phyloP scores from a whole-genome alignment of 2,888 invertebrate species.

The Dynastes maya region DNA sequence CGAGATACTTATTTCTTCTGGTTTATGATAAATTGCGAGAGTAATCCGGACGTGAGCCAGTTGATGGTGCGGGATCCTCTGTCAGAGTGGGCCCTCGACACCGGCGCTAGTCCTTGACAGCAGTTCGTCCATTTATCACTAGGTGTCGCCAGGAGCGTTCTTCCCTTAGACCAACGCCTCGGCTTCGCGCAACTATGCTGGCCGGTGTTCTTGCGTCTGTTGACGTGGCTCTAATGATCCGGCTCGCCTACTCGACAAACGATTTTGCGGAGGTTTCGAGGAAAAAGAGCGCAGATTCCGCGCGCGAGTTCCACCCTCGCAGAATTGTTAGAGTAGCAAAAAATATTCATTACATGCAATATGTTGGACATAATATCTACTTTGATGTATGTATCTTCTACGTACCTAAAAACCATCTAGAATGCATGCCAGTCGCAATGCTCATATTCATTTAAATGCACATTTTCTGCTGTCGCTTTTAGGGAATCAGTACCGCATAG shows the following conservation, averaged over 20 bases:
- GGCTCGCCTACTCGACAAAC: slow-evolving; percentile 33
- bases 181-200: slow-evolving; percentile 36
- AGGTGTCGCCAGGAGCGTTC: slow-evolving; percentile 53
- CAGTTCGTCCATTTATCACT: slow-evolving; percentile 57
- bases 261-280: slow-evolving; percentile 28
- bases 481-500: too few species aligned
- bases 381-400: too few species aligned
- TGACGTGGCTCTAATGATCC: slow-evolving; percentile 40
- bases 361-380: too few species aligned
- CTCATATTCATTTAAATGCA: too few species aligned
- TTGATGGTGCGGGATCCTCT: slow-evolving; percentile 52
- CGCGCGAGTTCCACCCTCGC: background rate
- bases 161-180: slow-evolving; percentile 54
- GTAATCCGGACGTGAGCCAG: slow-evolving; percentile 53
- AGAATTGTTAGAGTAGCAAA: too few species aligned
- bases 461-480: too few species aligned
- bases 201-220: slow-evolving; percentile 37
- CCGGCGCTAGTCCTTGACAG: slow-evolving; percentile 53
- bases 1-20: slow-evolving; percentile 50
- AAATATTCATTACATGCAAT: too few species aligned
- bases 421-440: too few species aligned
- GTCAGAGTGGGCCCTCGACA: slow-evolving; percentile 56
- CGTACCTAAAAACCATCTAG: too few species aligned
- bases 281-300: slow-evolving; percentile 13
- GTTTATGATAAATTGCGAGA: slow-evolving; percentile 56